Base-by-base conservation (phyloP, 2,888 invertebrate species). In the Andrena dorsata region DNA sequence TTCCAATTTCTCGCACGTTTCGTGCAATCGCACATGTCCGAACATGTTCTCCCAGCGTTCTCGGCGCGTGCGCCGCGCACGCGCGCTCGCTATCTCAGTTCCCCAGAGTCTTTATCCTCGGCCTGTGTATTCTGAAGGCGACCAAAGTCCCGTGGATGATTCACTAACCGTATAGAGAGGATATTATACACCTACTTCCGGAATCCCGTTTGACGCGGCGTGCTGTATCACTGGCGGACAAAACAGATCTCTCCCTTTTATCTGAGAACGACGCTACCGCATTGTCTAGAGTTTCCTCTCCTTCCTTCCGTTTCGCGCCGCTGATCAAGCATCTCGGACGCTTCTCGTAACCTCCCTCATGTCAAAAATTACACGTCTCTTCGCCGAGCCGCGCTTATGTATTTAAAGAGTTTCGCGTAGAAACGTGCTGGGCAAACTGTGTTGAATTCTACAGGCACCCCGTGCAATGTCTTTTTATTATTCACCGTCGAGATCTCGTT, bases 121-220 rank as follows among this genome's bases (percentile, higher is more conserved):
- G 41, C 16, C 1, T 5, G 16, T 1, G 41, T 16, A 26, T 56
- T 64, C 65, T 47, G 64, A n/a, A 28, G 20, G 53, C 58, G 30
- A 10, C 2, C 7, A n/a, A 35, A 23, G 26, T 20, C 49, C 35
- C 30, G 35, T 1, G 49, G 28, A n/a, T 78, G 66, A 77, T 65
- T 84, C 80, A 75, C 23, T 28, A 56, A 68, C 13, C 35, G 16
- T 8, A n/a, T 1, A 30, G 28, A 61, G 56, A 58, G 53, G 79
- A 86, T 82, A 84, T 73, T 74, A 49, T 77, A 80, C 63, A 71
- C 73, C 26, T 51, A 72, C 77, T 86, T 89, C 88, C 86, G 84
- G 78, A 63, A 79, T 61, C 53, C 28, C 65, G 16, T 41, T 41
- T 47, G 53, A 47, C 53, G 49, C 58, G 49, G 53, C 30, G 16